Base-by-base conservation (phyloP, 92 coral and sea anemone species). In the Palythoa grandis region DNA sequence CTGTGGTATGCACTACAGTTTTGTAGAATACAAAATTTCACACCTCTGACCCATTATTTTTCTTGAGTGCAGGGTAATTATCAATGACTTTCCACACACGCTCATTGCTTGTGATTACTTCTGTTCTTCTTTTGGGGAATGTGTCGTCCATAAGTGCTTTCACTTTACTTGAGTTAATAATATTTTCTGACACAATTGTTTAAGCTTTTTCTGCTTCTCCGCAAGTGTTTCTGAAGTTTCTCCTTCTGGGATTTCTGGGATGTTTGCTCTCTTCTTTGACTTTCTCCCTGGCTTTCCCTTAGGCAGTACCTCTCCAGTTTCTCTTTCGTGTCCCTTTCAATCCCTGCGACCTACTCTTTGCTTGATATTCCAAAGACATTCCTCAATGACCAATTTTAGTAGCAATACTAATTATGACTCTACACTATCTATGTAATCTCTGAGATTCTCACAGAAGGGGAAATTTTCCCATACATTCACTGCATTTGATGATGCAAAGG, bases 201-300 rank as follows among this genome's bases (percentile, higher is more conserved):
- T 74, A 0, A 74, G 29, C 37, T 19, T 19, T 74, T 16, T 74
- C 58, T 43, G 57, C 12, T 74, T 43, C 60, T 48, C 61, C 48
- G 78, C 6, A 43, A 78, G 53, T 23, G 84, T 78, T 53, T 78
- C 84, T 78, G 15, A 4, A 53, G 70, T 78, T 78, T 77, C 83
- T 50, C 83, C 83, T 50, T 77, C 68, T 2, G 82, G 82, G 6
- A 76, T 76, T 74, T 76, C 82, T 24, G 83, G 83, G 52, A 77
- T 61, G 29, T 77, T 16, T 56, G 10, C 47, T 2, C 1, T 24
- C 35, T 61, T 61, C 83, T 77, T 77, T 56, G 60, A 23, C 70
- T 77, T 77, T 61, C 83, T 23, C 52, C 83, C 83, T 23, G 83
- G 83, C 24, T 52, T 52, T 52, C 83, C 83, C 38, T 77, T 77